phyloP scores from a whole-genome alignment of 2,113 vertebrate species.

The Leucoraja erinaceus region DNA sequence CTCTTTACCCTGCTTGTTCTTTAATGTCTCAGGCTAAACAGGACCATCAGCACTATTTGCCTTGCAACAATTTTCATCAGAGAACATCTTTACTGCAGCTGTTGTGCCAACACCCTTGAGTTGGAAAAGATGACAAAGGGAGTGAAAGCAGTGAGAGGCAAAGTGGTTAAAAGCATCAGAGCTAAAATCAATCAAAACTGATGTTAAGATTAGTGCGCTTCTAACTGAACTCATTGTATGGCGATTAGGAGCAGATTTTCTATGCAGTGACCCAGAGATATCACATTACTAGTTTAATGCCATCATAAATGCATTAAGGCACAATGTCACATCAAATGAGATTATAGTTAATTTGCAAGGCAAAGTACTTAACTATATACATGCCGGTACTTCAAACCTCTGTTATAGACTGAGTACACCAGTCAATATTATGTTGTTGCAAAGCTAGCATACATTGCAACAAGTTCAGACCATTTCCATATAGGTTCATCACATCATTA shows the following conservation, averaged over 20 bases:
- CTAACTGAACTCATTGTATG: neutral
- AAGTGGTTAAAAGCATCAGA: neutral
- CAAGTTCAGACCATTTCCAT: no score
- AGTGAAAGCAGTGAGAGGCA: neutral
- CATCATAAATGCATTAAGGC: no score
- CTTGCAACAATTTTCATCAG: neutral
- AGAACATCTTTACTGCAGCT: neutral
- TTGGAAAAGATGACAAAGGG: neutral
- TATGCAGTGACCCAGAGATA: neutral
- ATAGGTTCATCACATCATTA: no score
- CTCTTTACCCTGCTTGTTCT: neutral
- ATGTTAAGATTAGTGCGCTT: neutral
- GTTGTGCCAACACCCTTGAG: neutral
- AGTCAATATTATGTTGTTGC: no score
- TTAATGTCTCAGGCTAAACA: neutral
- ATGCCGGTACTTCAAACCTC: no score
- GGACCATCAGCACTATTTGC: neutral
- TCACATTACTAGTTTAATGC: neutral
- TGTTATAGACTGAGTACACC: no score
- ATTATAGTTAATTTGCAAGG: no score
- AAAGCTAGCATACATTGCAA: no score
- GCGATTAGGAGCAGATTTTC: neutral
- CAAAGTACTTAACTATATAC: no score
- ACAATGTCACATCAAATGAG: no score
- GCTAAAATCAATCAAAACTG: conserved; percentile 8